phyloP scores from a whole-genome alignment of 92 coral and sea anemone species.

The Palythoa grandis region DNA sequence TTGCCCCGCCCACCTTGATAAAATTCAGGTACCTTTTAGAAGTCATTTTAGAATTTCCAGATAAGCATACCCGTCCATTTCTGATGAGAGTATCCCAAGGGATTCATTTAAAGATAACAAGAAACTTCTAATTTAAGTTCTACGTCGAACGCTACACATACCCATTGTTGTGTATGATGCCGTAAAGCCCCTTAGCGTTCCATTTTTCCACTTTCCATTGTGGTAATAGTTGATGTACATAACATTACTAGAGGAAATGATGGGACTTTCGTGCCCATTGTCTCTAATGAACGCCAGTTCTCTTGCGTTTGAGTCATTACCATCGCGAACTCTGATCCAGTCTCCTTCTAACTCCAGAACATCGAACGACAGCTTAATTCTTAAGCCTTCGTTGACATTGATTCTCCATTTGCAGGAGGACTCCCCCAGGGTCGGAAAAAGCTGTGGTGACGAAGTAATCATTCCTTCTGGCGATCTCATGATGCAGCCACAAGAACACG shows the following conservation, averaged over 20 bases:
- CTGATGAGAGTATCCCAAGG: too few relatives aligned
- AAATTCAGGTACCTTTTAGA: too few relatives aligned
- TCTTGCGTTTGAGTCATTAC: constrained; percentile 78
- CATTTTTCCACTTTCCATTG: constrained; percentile 81
- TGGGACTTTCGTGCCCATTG: constrained; percentile 48
- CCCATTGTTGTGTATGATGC: constrained; percentile 80
- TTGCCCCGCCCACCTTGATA: too few relatives aligned
- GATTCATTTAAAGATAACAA: too few relatives aligned
- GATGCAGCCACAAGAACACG: constrained; percentile 89
- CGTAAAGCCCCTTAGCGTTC: constrained; percentile 79
- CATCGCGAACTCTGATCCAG: constrained; percentile 79
- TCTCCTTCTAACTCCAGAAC: constrained; percentile 80
- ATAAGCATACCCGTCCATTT: too few relatives aligned
- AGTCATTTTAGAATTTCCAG: too few relatives aligned
- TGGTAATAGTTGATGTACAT: constrained; percentile 78
- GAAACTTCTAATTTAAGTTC: background rate
- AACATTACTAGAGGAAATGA: constrained; percentile 65
- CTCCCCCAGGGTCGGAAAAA: constrained; percentile 60
- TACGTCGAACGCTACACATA: background rate
- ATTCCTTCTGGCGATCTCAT: constrained; percentile 81
- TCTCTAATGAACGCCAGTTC: constrained; percentile 66
- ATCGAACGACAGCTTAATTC: constrained; percentile 91
- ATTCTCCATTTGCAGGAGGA: constrained; percentile 87
- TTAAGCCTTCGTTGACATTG: constrained; percentile 51
- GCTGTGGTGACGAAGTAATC: constrained; percentile 88